These are phyloP conservation scores for Dolichallabes microphthalmus DNA, from an alignment of 2,113 vertebrate genomes.

Conservation along the genomic window DNA sequence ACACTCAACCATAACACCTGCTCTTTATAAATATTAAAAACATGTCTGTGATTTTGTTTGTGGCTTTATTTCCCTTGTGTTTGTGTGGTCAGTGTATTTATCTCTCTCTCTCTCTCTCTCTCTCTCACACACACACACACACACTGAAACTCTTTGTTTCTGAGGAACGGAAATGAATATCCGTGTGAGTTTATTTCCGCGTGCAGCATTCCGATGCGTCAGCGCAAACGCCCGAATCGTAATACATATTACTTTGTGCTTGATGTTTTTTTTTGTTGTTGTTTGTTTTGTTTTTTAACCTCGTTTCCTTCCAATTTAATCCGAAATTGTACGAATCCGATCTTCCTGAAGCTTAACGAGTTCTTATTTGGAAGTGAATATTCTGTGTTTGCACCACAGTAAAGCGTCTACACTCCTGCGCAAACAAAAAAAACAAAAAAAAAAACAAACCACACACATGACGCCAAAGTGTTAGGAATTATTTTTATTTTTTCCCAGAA, in stretches of 20 bases:
- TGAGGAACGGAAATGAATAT: slow-evolving; percentile 53
- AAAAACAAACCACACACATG: neutral
- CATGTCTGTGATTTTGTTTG: neutral
- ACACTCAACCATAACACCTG: slow-evolving; percentile 19
- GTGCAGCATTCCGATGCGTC: slow-evolving; percentile 32
- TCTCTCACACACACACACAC: slow-evolving; percentile 8
- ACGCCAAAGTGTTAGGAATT: neutral
- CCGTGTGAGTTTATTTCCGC: slow-evolving; percentile 8
- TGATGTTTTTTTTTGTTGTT: neutral
- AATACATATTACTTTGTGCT: neutral
- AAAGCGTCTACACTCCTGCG: neutral
- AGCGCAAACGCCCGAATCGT: slow-evolving; percentile 29
- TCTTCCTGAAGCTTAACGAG: neutral
- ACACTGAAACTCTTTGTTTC: neutral
- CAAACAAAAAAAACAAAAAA: neutral
- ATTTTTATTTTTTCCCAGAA: neutral
- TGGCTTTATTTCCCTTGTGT: neutral
- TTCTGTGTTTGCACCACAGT: neutral
- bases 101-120: neutral
- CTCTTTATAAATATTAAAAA: neutral
- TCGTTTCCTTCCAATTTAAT: neutral
- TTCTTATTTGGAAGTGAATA: neutral
- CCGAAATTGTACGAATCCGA: neutral
- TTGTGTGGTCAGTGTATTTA: neutral
- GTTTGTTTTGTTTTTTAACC: neutral